Base-by-base conservation (phyloP, 2,888 invertebrate genomes). In the Cyclophora punctaria region DNA sequence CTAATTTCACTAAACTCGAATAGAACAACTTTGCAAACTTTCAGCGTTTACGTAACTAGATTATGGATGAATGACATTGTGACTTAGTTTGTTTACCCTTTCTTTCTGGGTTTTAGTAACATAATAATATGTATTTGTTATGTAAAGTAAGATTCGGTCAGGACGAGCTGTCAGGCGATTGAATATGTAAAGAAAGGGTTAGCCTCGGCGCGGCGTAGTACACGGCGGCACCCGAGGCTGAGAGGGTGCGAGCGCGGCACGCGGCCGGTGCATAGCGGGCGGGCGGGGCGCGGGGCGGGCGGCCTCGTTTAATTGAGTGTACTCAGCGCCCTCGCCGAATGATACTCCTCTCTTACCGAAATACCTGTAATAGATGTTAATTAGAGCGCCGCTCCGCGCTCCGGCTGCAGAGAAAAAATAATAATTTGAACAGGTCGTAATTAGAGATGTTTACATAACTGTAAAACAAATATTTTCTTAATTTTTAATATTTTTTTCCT, bases 341-440 rank as follows among this genome's bases (percentile, higher is more conserved):
- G 83, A 83, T 83, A 83, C 83, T 83, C 79, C 82, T 78, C 81
- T 78, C 79, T 79, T 80, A 77, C 80, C 72, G 73, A 82, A 83
- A 83, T 86, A 84, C 84, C 83, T 83, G 82, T 83, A 87, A 85
- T 86, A 85, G 85, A 87, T 83, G 86, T 84, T 86, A 86, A 88
- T 88, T 86, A 86, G 79, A 80, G 73, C 75, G 69, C 75, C 79
- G 75, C 77, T 70, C 75, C 69, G 76, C 72, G 69, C 77, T 69
- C 70, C 71, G 75, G 69, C 69, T 70, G 78, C 78, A 75, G 78
- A 80, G 80, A 78, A 80, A 84, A 86, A 84, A 84, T 76, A 80
- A 85, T 85, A 85, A 87, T 86, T 86, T 83, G 83, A 83, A 83
- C 85, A 83, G 79, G 81, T 80, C 84, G 86, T 86, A 87, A 88